Base-by-base conservation (phyloP, 2,888 invertebrate genomes). In the Trachelus tabidus region DNA sequence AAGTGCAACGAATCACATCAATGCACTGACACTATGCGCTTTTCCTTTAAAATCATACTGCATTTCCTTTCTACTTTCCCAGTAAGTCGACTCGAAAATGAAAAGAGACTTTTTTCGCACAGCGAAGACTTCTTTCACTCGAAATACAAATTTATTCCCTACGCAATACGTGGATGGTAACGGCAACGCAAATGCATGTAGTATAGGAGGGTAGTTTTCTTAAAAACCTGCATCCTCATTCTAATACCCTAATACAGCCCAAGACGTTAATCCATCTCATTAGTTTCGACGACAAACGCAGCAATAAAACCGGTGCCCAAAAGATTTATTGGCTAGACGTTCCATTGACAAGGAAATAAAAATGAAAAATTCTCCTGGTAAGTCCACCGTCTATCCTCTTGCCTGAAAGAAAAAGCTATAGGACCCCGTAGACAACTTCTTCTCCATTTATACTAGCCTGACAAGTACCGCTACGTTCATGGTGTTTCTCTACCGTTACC, bases 261-360 rank as follows among this genome's bases (percentile, higher is more conserved):
- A 77, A 85, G 85, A 87, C 86, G 83, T 82, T 87, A 88, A 88
- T 88, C 86, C 86, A 80, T 83, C 80, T 85, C 83, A 85, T 88
- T 87, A 87, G 83, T 74, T 73, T 76, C 75, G 73, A 37, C 34
- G 75, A 74, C 56, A 23, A 81, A 79, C 79, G 75, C 81, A 71
- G 37, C 23, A 34, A 76, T 40, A 69, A 80, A 77, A 79, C 77
- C 77, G 56, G 9, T 23, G 56, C 15, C 23, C 23, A 56, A 56
- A 23, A 23, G 56, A 56, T 23, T 56, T 56, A 23, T 23, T 56
- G 23, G 23, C 56, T 56, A 23, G 56, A 56, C 56, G 23, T 23
- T 23, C 56, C 9, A 23, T 56, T 9, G 56, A 9, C 56, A 9
- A 15, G 23, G 15, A 56, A 56, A 1, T 56, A 56, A 56, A 56